Evolutionary conservation across 2,113 vertebrate species (phyloP).

Genomic region (Cairina moschata): DNA sequence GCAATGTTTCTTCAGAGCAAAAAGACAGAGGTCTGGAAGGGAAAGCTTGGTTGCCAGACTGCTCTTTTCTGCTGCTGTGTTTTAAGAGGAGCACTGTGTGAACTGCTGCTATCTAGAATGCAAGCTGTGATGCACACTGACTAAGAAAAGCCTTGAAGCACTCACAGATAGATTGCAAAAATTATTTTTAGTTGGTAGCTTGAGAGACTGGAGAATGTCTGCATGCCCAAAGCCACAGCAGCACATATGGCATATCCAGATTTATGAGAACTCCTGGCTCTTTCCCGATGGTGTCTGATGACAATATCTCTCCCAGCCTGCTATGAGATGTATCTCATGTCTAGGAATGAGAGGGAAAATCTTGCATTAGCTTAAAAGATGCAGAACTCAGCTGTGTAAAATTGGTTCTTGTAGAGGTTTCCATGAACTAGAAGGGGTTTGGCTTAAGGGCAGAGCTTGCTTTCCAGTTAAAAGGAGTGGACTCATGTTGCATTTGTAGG

Average conservation of each 20-base stretch:
- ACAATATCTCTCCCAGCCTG: neutral
- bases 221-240: neutral
- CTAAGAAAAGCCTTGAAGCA: neutral
- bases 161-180: neutral
- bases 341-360: neutral
- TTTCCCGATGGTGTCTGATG: neutral
- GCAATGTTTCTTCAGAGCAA: neutral
- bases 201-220: neutral
- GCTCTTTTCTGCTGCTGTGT: fast-evolving
- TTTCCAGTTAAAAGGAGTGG: neutral
- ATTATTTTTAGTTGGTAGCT: neutral
- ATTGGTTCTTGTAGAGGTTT: neutral
- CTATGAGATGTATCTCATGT: fast-evolving
- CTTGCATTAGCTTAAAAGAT: neutral
- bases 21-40: neutral
- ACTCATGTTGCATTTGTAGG: fast-evolving
- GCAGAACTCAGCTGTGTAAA: neutral
- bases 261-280: neutral
- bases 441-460: neutral
- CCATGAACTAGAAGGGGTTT: neutral
- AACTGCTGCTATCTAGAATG: neutral
- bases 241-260: neutral
- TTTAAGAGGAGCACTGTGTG: neutral
- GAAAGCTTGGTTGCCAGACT: neutral
- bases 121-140: neutral